These are phyloP conservation scores for Nomada goodeniana DNA, from an alignment of 2,888 invertebrate species.

Conservation along the genomic window DNA sequence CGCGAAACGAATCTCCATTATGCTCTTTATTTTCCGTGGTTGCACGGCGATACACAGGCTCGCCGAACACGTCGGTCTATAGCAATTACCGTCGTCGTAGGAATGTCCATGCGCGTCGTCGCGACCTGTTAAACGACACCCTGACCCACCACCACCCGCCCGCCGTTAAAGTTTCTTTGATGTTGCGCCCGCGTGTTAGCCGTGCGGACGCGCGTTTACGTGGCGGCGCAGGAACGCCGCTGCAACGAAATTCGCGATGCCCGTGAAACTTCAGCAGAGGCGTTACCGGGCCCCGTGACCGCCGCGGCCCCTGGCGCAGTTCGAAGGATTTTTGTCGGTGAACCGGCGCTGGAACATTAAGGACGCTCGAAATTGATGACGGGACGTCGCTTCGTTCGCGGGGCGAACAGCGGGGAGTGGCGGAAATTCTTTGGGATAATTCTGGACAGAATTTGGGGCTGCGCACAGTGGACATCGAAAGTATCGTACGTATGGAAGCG, in stretches of 20 bases:
- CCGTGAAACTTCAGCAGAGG: conserved; percentile 42
- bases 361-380: conserved; percentile 43
- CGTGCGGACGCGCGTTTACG: conserved; percentile 32
- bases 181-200: conserved; percentile 50
- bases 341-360: conserved; percentile 34
- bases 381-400: not conserved
- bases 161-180: conserved; percentile 69
- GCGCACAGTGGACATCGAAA: too few relatives aligned
- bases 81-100: conserved; percentile 59
- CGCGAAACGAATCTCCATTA: conserved; percentile 62
- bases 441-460: too few relatives aligned
- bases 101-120: conserved; percentile 61
- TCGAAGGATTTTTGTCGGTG: conserved; percentile 47
- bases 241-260: conserved; percentile 58
- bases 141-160: conserved; percentile 3
- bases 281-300: conserved; percentile 38
- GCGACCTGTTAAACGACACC: conserved; percentile 69
- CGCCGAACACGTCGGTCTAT: conserved; percentile 58
- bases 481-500: too few relatives aligned
- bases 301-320: conserved; percentile 22
- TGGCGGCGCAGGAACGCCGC: conserved; percentile 47
- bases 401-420: not conserved
- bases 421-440: not conserved
- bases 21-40: conserved; percentile 50
- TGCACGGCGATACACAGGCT: conserved; percentile 47